Evolutionary conservation across 2,113 vertebrate genomes (phyloP), one percentile per base, ranked within the genome.

Genomic region (Alectura lathami): DNA sequence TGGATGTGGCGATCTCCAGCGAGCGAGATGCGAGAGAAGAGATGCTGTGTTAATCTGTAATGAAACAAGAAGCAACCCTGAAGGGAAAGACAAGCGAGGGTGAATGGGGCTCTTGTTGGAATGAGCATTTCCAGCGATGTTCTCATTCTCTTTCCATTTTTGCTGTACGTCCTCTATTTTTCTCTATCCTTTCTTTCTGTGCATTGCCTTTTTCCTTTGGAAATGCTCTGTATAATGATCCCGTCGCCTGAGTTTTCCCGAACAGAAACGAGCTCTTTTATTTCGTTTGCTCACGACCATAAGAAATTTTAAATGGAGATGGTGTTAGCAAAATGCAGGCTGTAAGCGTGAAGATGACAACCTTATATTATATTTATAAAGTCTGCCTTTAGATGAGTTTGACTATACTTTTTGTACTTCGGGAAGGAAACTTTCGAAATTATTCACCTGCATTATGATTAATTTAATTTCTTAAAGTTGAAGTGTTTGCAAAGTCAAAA

Each of bases 351-450:
- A 53, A 43, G 92, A 95, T 96, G 94, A 95, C 96, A 97, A 93
- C 87, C 96, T 97, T 73, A 84, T 97, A 96, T 96, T 96, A 95
- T 95, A 98, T 96, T 97, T 95, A 95, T 96, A 75, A 74, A 93
- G 86, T 86, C 86, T 88, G 82, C 89, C 82, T 97, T 95, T 81
- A 86, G 70, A 95, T 85, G 86, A 94, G 95, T 92, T 89, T 62
- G 88, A 91, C 89, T 91, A 59, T 94, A 89, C 69, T 96, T 96
- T 95, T 70, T 88, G 77, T 93, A 89, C 91, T 93, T 94, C 13
- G 1, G 64, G 68, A 89, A 74, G 89, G 86, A 90, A 92, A 96
- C 87, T 97, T 97, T 90, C 59, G 96, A 96, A 96, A 96, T 97
- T 95, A 89, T 94, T 94, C 95, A 93, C 93, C 85, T 91, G 76